These are phyloP conservation scores for Antennarius maculatus DNA, from an alignment of 2,797 vertebrate genomes.

Conservation along the genomic window DNA sequence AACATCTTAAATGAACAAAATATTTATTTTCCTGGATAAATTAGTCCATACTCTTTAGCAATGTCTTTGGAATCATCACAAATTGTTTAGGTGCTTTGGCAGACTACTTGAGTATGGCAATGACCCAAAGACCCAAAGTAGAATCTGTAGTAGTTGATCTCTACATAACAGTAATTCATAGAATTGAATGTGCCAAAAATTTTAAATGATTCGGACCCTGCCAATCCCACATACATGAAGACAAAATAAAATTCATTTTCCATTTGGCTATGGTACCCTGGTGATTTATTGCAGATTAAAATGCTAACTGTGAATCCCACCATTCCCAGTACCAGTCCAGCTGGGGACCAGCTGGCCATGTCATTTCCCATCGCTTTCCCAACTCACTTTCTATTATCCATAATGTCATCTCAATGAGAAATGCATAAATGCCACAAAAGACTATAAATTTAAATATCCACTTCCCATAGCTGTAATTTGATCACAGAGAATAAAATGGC, in stretches of 20 bases:
- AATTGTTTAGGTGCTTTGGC: neutral
- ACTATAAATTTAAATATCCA: neutral
- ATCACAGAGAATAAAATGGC: constrained; percentile 4
- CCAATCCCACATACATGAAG: neutral
- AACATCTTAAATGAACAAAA: too few species aligned
- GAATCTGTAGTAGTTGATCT: neutral
- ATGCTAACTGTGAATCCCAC: neutral
- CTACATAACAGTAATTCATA: neutral
- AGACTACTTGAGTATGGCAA: neutral
- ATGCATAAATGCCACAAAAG: neutral
- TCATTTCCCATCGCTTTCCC: neutral
- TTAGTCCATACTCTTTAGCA: neutral
- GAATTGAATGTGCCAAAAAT: too few species aligned
- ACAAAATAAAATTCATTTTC: neutral
- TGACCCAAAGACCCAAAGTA: neutral
- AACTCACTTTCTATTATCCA: neutral
- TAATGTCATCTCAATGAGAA: neutral
- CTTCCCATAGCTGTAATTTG: neutral
- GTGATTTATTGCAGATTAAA: neutral
- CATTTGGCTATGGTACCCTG: neutral
- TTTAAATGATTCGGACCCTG: neutral
- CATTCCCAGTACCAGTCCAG: neutral
- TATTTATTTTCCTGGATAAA: neutral
- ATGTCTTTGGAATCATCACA: neutral
- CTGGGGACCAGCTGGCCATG: neutral